Evolutionary conservation across 2,797 vertebrate genomes (phyloP), one percentile per base, ranked within the genome.

Genomic region (Xyrichtys novacula): DNA sequence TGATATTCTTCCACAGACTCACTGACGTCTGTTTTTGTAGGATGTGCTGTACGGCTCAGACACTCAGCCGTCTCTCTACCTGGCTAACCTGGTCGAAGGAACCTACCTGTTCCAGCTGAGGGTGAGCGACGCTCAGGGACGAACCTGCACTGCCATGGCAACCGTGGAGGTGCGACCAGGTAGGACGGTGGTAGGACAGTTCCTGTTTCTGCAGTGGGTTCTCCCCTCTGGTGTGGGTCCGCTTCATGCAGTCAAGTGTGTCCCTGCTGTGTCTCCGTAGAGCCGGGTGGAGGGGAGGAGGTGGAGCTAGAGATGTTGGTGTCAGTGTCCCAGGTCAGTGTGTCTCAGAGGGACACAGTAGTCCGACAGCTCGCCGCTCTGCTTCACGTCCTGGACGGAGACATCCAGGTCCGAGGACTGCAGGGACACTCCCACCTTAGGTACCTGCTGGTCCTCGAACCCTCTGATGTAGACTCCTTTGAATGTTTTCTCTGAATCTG

Each of bases 221-320:
- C 32, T 34, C 2, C 11, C 11, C n/a, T n/a, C n/a, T n/a, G n/a
- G n/a, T n/a, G n/a, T n/a, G n/a, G n/a, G n/a, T n/a, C n/a, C 6
- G 32, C 4, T 17, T 6, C 36, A 16, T 7, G 19, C 2, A 6
- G 3, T 58, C 26, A 50, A 28, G 9, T 58, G 10, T 75, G 58
- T 78, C 34, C 71, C 29, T 69, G 26, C 55, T 55, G 40, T 72
- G 64, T 59, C n/a, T 48, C 64, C n/a, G n/a, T 80, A 98, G 96
- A 97, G 86, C 94, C 93, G 0, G 94, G 58, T 0, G 95, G 86
- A n/a, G 92, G 80, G 1, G 93, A 94, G 68, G 84, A 96, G 86
- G 96, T 98, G 89, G 96, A 97, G 91, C 84, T 98, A 83, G 96
- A 96, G 85, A 91, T 98, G 78, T 91, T 95, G 85, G 95, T 97